A percentile compares a stretch with the other conserved stretches of the same genome.
Conservation (phyloP, 1,140 invertebrate genomes). For the Zaprionus lachaisei region DNA sequence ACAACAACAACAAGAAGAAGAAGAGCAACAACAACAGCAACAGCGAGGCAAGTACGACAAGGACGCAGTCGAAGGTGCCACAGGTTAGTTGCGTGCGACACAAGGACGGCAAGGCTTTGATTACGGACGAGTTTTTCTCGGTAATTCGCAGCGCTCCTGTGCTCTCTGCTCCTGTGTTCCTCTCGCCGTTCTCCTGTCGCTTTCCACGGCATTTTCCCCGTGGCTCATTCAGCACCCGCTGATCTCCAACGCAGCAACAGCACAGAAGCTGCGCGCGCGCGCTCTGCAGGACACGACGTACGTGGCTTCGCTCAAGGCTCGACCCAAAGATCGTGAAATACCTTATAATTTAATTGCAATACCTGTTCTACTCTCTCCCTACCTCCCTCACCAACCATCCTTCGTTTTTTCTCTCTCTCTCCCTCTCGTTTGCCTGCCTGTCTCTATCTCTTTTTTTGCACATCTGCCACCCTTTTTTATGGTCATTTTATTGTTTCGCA, state of each 20-base stretch:
- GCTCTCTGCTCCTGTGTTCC: slow-evolving; percentile 12
- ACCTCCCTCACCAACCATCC: neutral
- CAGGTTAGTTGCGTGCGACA: slow-evolving; percentile 54
- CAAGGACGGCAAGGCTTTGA: slow-evolving; percentile 45
- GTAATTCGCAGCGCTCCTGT: slow-evolving; percentile 45
- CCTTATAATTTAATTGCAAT: slow-evolving; percentile 7
- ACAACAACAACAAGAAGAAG: neutral
- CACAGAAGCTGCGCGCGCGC: slow-evolving; percentile 49
- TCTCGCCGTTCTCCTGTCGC: slow-evolving; percentile 53
- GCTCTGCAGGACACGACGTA: slow-evolving; percentile 21
- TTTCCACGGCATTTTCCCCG: slow-evolving; percentile 56
- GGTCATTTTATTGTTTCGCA: slow-evolving; percentile 24
- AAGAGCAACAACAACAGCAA: slow-evolving; percentile 16
- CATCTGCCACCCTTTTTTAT: slow-evolving; percentile 70
- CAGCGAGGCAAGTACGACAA: slow-evolving; percentile 25
- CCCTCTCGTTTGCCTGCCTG: neutral
- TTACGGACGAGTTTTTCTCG: slow-evolving; percentile 41
- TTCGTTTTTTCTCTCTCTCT: neutral
- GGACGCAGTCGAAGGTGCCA: slow-evolving; percentile 47
- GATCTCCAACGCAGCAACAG: slow-evolving; percentile 32
- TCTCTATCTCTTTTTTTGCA: neutral
- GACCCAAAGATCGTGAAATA: neutral
- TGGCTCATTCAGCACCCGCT: slow-evolving; percentile 52
- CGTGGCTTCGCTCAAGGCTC: slow-evolving; percentile 1
- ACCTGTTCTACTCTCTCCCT: slow-evolving; percentile 18